Percentiles rank a stretch among this genome's conserved stretches.
These are phyloP conservation scores for Nerophis lumbriciformis DNA, from an alignment of 2,113 vertebrate genomes.

Conservation along the genomic window DNA sequence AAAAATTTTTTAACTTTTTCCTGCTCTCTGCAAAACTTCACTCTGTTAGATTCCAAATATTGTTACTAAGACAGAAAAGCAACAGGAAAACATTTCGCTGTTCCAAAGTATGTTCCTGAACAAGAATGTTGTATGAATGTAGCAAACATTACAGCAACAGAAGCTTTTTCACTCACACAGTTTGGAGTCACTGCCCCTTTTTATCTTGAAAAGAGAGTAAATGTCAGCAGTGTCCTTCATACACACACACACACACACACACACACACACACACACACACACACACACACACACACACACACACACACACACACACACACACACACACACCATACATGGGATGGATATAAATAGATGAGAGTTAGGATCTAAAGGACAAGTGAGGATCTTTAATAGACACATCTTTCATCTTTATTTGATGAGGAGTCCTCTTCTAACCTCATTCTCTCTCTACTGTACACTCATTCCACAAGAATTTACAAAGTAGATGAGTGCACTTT, in stretches of 20 bases:
- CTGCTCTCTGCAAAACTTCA: slow-evolving; percentile 18
- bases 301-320: background rate
- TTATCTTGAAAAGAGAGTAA: slow-evolving; percentile 22
- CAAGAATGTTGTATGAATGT: background rate
- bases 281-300: slow-evolving; percentile 9
- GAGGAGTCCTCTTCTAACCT: slow-evolving; percentile 5
- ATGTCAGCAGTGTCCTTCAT: slow-evolving; percentile 26
- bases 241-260: slow-evolving; percentile 6
- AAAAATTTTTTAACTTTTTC: slow-evolving; percentile 21
- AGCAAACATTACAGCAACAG: background rate
- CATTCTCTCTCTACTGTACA: no score
- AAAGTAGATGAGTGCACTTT: no score
- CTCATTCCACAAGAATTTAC: no score
- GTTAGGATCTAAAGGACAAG: slow-evolving; percentile 47
- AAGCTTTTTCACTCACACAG: background rate
- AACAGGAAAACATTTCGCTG: background rate
- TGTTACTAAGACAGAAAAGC: slow-evolving; percentile 5
- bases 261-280: no score
- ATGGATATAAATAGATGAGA: slow-evolving; percentile 50
- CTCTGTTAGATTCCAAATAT: slow-evolving; percentile 12
- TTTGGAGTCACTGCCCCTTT: slow-evolving; percentile 9
- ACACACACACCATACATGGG: slow-evolving; percentile 11
- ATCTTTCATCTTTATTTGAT: slow-evolving; percentile 17
- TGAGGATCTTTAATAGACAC: slow-evolving; percentile 54
- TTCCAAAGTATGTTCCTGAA: slow-evolving; percentile 1